These are phyloP conservation scores for Bombus consobrinus DNA, from an alignment of 1,140 invertebrate species.

Conservation along the genomic window DNA sequence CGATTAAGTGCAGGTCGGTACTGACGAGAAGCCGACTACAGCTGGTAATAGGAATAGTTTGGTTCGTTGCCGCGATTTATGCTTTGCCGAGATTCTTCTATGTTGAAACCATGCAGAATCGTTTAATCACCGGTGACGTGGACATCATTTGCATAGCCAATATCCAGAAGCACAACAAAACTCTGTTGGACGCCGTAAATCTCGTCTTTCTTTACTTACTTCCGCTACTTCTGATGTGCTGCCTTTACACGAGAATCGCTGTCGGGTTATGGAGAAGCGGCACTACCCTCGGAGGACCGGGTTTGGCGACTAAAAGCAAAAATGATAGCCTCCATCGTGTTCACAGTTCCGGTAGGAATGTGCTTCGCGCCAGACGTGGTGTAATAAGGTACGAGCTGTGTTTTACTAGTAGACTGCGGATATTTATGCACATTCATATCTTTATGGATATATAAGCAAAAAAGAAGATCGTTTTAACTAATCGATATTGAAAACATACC, in stretches of 20 bases:
- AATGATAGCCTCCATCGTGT: constrained; percentile 80
- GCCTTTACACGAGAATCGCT: constrained; percentile 88
- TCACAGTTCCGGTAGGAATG: constrained; percentile 87
- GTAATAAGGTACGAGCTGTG: constrained; percentile 82
- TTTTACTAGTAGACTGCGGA: not conserved
- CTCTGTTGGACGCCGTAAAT: constrained; percentile 89
- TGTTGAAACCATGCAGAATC: constrained; percentile 87
- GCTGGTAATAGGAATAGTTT: constrained; percentile 89
- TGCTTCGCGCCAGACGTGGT: constrained; percentile 87
- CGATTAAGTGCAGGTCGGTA: constrained; percentile 90
- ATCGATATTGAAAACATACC: too few species aligned
- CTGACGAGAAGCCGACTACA: constrained; percentile 87
- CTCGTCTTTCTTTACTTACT: constrained; percentile 89
- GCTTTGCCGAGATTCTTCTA: constrained; percentile 90
- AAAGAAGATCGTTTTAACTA: too few species aligned
- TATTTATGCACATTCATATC: not conserved
- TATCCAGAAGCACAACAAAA: constrained; percentile 89
- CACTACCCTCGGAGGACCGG: constrained; percentile 58
- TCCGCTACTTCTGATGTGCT: constrained; percentile 88
- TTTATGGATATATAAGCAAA: too few species aligned
- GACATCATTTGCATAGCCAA: constrained; percentile 90
- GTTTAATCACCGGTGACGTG: constrained; percentile 83
- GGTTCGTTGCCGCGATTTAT: constrained; percentile 89
- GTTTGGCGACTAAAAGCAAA: constrained; percentile 45
- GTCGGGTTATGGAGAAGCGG: constrained; percentile 88